Evolutionary conservation across 2,888 invertebrate genomes (phyloP), one percentile per base, ranked within the genome.

Genomic region (Drosophila pseudotalamancana): DNA sequence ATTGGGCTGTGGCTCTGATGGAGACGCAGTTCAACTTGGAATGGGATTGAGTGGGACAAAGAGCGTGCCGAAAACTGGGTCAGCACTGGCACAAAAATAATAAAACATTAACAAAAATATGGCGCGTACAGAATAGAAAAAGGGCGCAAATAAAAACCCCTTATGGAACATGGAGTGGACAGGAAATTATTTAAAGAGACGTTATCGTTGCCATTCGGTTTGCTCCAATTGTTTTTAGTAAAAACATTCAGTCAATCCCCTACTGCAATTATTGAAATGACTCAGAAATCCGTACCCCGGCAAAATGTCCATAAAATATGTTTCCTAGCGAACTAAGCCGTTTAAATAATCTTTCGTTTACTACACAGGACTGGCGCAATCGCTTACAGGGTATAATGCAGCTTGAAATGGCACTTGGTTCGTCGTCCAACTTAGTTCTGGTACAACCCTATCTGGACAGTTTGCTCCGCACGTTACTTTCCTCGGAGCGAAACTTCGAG

Each of bases 361-460:
- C 49, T 72, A 18, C 5, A 3, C 65, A 92, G 91, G 91, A 91
- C 63, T 92, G 92, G 91, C 87, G 91, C 25, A 87, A 89, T 69
- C 90, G 91, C 21, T 78, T 90, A 16, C 87, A 89, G 53, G 91
- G 91, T 40, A 83, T 92, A 27, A 60, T 72, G 5, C 75, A 88
- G 35, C 83, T 92, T 19, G 90, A 91, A 55, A 78, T 88, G 14
- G 89, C 91, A 27, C 89, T 96, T 27, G 92, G 92, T 63, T 92
- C 92, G 32, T 92, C 93, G 2, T 91, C 92, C 23, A 92, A 92
- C 51, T 72, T 94, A 68, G 91, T 92, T 16, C 86, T 91, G 42
- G 92, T 95, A 45, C 93, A 94, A 79, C 93, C 94, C 2, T 92
- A 94, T 88, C 91, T 95, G 81, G 93, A 93, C 70, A 92, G 93